Percentiles rank a stretch among this genome's conserved stretches.
Conservation (phyloP, 2,797 vertebrate species). For the Rhynchonycteris naso region DNA sequence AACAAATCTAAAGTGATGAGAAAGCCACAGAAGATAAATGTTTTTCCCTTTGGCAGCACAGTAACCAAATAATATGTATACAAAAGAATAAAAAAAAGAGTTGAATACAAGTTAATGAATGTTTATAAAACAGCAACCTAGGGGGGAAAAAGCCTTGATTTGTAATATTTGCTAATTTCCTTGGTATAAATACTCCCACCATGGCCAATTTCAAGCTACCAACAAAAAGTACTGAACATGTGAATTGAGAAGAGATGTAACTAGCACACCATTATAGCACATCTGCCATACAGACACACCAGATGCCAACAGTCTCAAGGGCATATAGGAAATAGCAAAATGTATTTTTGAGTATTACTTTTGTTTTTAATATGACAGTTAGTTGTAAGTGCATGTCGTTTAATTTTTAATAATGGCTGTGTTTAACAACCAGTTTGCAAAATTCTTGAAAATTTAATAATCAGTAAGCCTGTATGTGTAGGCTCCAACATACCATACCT, state of each 20-base stretch:
- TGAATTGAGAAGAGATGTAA: not conserved
- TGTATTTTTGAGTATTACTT: not conserved
- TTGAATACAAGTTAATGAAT: not conserved
- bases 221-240: not conserved
- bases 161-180: conserved; percentile 22
- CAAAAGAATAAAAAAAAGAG: not conserved
- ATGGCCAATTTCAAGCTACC: not conserved
- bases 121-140: not conserved
- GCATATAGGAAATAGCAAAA: not conserved
- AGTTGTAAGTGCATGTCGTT: not conserved
- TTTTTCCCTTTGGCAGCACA: conserved; percentile 29
- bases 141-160: not conserved
- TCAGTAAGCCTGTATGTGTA: not conserved
- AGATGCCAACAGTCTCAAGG: not conserved
- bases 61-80: not conserved
- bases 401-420: conserved; percentile 4
- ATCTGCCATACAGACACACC: not conserved
- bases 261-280: not conserved
- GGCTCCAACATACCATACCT: not conserved
- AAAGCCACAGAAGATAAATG: not conserved
- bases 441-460: conserved; percentile 53
- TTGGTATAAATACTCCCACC: not conserved
- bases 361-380: not conserved
- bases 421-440: conserved; percentile 23
- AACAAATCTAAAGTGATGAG: not conserved